Base-by-base conservation (phyloP, 1,140 invertebrate species). In the Hesperophylax magnus region DNA sequence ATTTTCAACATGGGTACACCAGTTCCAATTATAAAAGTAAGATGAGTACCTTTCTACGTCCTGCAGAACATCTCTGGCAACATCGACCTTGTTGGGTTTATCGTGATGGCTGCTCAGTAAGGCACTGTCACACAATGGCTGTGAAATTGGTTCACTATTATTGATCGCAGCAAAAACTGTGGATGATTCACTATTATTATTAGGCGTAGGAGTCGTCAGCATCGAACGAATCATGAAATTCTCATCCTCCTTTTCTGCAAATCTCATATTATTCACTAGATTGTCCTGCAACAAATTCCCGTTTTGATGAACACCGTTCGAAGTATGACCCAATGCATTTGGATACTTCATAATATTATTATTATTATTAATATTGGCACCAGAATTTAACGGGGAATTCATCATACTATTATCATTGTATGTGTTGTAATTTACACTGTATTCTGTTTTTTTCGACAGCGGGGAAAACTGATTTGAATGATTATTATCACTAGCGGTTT, bases 51-150 rank as follows among this genome's bases (percentile, higher is more conserved):
- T 92, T 85, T 93, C 91, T 18, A 94, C 92, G 86, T 94, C 93
- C 84, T 93, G 91, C 17, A 94, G 85, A 60, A 93, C 91, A 85
- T 94, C 93, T 85, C 89, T 91, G 0, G 93, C 92, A 79, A 91
- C 88, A 84, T 92, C 90, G 17, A 63, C 77, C 60, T 82, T 82
- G 27, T 81, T 60, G 34, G 81, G 76, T 31, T 56, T 78, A 14
- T 22, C 61, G 2, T 61, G 67, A 20, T 39, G 58, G 22, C 63
- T 63, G 14, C 47, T 60, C n/a, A 77, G 9, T 54, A 53, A 22
- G 20, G 77, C 77, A 39, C 72, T 84, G 47, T 84, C 83, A 24
- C 83, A 84, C 15, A 78, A 56, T 9, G 80, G 80, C 74, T 79
- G 39, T 7, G 71, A 24, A 34, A 52, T n/a, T 15, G 24, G 58